phyloP scores from a whole-genome alignment of 1,140 invertebrate genomes.

The Cotesia glomerata region DNA sequence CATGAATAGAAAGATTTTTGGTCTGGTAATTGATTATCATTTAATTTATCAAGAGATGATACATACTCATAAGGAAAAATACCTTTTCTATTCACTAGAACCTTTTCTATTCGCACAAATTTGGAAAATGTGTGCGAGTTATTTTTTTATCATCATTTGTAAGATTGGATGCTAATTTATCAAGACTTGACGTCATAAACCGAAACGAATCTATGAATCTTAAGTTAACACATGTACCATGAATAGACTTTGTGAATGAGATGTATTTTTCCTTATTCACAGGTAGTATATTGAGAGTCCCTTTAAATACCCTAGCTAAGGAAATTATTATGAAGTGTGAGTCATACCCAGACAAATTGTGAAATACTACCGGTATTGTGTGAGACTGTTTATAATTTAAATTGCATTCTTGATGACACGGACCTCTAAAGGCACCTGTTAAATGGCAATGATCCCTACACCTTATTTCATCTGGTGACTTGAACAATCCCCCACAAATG shows the following conservation, averaged over 20 bases:
- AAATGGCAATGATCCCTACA: background rate
- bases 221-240: background rate
- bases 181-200: background rate
- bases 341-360: background rate
- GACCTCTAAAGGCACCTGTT: background rate
- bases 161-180: background rate
- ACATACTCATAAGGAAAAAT: no score
- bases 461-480: background rate
- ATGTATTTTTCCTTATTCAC: background rate
- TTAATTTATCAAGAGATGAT: no score
- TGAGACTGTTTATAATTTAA: background rate
- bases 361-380: background rate
- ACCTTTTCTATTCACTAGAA: no score
- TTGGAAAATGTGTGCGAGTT: background rate
- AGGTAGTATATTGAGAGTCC: constrained; percentile 4
- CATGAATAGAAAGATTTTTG: no score
- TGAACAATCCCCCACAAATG: background rate
- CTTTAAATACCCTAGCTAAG: background rate
- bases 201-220: background rate
- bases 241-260: background rate
- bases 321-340: background rate
- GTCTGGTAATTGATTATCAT: no score
- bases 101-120: no score
- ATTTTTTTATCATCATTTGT: background rate
- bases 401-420: background rate